A percentile compares a stretch with the other conserved stretches of the same genome.
Conservation (phyloP, 2,888 invertebrate genomes). For the Oscheius myriophilus region DNA sequence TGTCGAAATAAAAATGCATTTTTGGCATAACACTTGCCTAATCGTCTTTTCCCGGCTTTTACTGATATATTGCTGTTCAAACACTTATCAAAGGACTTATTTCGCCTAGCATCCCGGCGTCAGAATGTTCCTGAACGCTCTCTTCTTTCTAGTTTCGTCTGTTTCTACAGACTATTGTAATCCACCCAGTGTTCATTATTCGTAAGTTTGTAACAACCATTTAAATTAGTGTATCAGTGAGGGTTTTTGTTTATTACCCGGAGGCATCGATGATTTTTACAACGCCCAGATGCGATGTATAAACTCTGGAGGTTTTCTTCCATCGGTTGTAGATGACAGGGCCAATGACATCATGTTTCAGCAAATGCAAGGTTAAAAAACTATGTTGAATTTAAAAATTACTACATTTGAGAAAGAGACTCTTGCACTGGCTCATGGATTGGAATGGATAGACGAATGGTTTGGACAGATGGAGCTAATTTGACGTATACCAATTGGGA, state of each 20-base stretch:
- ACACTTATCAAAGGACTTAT: too few relatives aligned
- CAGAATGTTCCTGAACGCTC: too few relatives aligned
- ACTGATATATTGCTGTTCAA: too few relatives aligned
- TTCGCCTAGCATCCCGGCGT: too few relatives aligned
- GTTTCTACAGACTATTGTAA: too few relatives aligned
- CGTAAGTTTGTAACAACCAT: too few relatives aligned
- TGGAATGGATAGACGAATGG: slow-evolving; percentile 9
- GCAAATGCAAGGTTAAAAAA: background rate
- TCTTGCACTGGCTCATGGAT: background rate
- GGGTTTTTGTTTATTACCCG: background rate
- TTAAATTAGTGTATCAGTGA: background rate
- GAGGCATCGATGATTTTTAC: slow-evolving; percentile 2
- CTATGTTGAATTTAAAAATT: background rate
- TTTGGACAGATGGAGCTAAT: slow-evolving; percentile 5
- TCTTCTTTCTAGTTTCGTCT: too few relatives aligned
- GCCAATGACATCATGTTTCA: background rate
- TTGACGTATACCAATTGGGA: slow-evolving; percentile 5
- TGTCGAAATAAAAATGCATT: too few relatives aligned
- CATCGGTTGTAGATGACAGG: background rate
- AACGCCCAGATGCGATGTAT: slow-evolving; percentile 17
- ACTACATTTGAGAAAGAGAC: background rate
- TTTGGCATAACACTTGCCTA: too few relatives aligned
- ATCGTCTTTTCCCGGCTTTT: too few relatives aligned
- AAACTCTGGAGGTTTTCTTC: slow-evolving; percentile 6
- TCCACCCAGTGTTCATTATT: too few relatives aligned